These are phyloP conservation scores for Gopherus evgoodei DNA, from an alignment of 2,113 vertebrate species.

Conservation along the genomic window DNA sequence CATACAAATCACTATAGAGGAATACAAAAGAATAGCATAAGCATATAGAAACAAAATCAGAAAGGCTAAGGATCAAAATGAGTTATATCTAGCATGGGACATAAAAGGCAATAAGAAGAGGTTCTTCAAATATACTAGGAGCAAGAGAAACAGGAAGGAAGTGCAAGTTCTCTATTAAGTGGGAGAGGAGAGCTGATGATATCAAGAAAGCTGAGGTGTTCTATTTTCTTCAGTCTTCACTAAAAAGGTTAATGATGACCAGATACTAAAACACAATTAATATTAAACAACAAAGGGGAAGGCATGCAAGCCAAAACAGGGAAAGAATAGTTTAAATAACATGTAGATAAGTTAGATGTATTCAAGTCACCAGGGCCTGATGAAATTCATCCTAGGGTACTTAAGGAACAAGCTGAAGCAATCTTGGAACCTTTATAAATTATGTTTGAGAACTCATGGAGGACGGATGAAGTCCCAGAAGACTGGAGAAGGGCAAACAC, in stretches of 20 bases:
- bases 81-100: background rate
- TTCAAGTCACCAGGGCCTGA: background rate
- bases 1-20: background rate
- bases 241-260: background rate
- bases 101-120: background rate
- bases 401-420: background rate
- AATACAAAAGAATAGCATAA: background rate
- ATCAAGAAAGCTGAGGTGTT: background rate
- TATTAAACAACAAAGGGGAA: background rate
- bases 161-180: background rate
- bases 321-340: background rate
- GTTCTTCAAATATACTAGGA: background rate
- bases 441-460: too few relatives aligned
- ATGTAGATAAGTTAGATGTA: background rate
- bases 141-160: background rate
- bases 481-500: background rate
- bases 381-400: background rate
- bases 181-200: background rate
- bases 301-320: background rate
- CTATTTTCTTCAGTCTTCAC: background rate
- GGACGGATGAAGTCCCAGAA: too few relatives aligned
- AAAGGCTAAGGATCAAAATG: background rate
- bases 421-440: too few relatives aligned
- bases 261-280: background rate
- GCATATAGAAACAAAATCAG: background rate